Base-by-base conservation (phyloP, 2,113 vertebrate species). In the Naja naja region DNA sequence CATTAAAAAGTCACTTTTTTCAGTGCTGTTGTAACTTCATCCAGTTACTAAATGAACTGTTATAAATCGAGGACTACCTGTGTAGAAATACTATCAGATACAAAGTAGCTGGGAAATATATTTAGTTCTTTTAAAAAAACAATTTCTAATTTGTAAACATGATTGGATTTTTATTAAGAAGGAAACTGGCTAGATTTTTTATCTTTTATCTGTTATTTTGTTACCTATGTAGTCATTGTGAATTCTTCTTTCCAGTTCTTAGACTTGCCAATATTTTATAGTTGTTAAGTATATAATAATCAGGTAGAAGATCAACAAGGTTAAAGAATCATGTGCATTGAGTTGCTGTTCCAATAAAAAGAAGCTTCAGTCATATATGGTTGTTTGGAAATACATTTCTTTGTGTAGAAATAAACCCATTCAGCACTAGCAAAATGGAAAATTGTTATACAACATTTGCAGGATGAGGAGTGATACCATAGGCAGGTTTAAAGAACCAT, bases 271-370 rank as follows among this genome's bases (percentile, higher is more conserved):
- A 7, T 95, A 92, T 89, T 95, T 96, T 94, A 94, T 85, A 94
- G 89, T 97, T 92, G 52, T 88, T 89, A 96, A 96, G 93, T 93
- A 90, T 95, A 56, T 56, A 7, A 88, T 94, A 96, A 92, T 95
- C 95, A 94, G 94, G 93, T 91, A 95, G 92, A 94, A 97, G 96
- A 97, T 96, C 96, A 96, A 95, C 96, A 90, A 96, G 92, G 96
- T 94, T 97, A 96, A 97, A 94, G 91, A 93, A 95, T 87, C 95
- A 95, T 95, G 93, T 96, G 95, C 92, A 94, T 97, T 96, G 0
- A 5, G 94, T 95, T 95, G 92, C 91, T 91, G 58, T 94, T 94
- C 85, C 39, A 95, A 91, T 92, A 95, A 96, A 92, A 69, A n/a
- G 89, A 88, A 56, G 92, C 56, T 93, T 54, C 45, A 94, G 88